Conservation (phyloP, 2,888 invertebrate genomes). For the Coenonympha arcania region DNA sequence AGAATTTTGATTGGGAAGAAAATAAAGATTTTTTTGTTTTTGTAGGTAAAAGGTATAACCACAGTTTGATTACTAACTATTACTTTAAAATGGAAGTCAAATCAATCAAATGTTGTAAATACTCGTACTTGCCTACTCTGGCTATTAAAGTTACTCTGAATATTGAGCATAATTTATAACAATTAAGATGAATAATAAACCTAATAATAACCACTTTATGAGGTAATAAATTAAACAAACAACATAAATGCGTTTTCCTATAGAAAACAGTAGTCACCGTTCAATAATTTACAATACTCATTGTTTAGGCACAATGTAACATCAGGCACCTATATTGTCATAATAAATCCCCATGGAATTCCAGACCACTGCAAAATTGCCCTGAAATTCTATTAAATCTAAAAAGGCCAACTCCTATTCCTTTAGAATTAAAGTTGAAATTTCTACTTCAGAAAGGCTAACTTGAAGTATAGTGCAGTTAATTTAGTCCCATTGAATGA, state of each 20-base stretch:
- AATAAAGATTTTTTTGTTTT: no score
- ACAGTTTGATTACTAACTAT: no score
- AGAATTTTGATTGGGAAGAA: no score
- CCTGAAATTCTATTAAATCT: conserved; percentile 14
- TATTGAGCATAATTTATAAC: no score
- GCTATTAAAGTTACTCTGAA: no score
- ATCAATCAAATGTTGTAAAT: no score
- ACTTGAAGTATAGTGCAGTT: conserved; percentile 12
- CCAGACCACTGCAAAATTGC: conserved; percentile 25
- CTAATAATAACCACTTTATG: conserved; percentile 14
- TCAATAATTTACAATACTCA: conserved; percentile 24
- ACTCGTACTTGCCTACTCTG: no score
- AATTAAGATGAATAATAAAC: not conserved
- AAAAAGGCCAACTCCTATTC: conserved; percentile 21
- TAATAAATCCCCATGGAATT: conserved; percentile 30
- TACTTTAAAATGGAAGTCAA: no score
- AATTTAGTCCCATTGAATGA: conserved; percentile 20
- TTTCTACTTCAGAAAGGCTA: conserved; percentile 19
- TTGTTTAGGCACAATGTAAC: conserved; percentile 19
- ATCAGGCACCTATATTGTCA: conserved; percentile 23
- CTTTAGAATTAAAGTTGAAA: conserved; percentile 26
- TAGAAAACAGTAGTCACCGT: conserved; percentile 21
- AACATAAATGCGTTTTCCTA: conserved; percentile 10
- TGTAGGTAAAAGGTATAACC: no score
- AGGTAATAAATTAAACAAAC: conserved; percentile 12